Base-by-base conservation (phyloP, 2,113 vertebrate genomes). In the Poeciliopsis turrubarensis region DNA sequence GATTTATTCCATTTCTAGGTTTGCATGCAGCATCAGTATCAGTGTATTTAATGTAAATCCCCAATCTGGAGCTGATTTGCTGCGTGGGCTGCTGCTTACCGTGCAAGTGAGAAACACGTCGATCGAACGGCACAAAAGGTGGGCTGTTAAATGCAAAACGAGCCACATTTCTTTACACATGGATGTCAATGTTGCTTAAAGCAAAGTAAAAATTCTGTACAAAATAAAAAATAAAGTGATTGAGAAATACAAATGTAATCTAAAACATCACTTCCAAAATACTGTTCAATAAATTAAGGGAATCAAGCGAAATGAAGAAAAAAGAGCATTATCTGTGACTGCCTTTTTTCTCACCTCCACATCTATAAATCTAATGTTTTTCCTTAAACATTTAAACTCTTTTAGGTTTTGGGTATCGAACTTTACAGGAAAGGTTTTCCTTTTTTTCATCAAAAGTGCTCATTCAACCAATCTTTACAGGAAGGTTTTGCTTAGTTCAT, bases 1-100 rank as follows among this genome's bases (percentile, higher is more conserved):
- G 90, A 94, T 94, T 94, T 93, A 92, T 94, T 94, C 90, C 89
- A 90, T 92, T 90, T 87, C 83, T 78, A 70, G 85, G 86, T 94
- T 93, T 88, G 87, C 77, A 90, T 90, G 92, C 93, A 93, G 92
- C 88, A 88, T 91, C 88, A 67, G 86, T 90, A 84, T 77, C 80
- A 70, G 78, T 90, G 89, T 95, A 89, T 94, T 95, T 95, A 93
- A 93, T 92, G 82, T 88, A 82, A 90, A 88, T 93, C 87, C 86
- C 82, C 87, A 86, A 92, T 85, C 89, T 78, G 22, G 81, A 65
- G 74, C 41, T 30, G 70, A 89, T 85, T 77, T 85, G 77, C 78
- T 68, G 83, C 78, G 68, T 19, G 73, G 82, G 84, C 78, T 68
- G 81, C 86, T 84, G 89, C 79, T 84, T 85, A 82, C 84, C 79